These are phyloP conservation scores for Drosophila truncata DNA, from an alignment of 1,140 invertebrate genomes.

Conservation along the genomic window DNA sequence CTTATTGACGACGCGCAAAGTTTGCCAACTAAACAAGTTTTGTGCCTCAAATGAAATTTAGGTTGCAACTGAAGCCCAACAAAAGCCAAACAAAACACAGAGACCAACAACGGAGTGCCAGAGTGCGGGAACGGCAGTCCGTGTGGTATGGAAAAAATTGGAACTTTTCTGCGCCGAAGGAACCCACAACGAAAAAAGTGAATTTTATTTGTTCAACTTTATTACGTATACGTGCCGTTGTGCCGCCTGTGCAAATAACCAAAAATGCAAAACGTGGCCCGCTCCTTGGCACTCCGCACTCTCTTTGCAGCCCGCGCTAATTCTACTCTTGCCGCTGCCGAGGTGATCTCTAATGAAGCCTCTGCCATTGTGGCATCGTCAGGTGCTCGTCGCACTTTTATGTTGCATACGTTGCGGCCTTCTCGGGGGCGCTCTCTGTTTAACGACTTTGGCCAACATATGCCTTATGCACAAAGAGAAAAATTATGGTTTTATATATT, in stretches of 20 bases:
- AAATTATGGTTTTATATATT: neutral
- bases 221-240: constrained; percentile 82
- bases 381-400: constrained; percentile 76
- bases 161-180: constrained; percentile 76
- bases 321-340: neutral
- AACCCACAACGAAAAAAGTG: constrained; percentile 53
- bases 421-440: constrained; percentile 44
- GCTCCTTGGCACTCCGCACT: neutral
- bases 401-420: constrained; percentile 67
- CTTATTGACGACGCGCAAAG: constrained; percentile 83
- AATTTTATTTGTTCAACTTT: constrained; percentile 84
- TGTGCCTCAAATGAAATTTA: constrained; percentile 84
- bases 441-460: constrained; percentile 70
- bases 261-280: constrained; percentile 76
- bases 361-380: constrained; percentile 46
- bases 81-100: constrained; percentile 75
- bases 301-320: neutral
- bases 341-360: constrained; percentile 77
- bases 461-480: constrained; percentile 6
- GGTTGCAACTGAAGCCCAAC: constrained; percentile 83
- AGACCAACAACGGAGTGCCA: constrained; percentile 41
- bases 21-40: constrained; percentile 84
- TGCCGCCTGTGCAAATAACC: constrained; percentile 79
- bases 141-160: constrained; percentile 65
- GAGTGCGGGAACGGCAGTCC: neutral